These are phyloP conservation scores for Polyodon spathula DNA, from an alignment of 2,113 vertebrate species.

Conservation along the genomic window DNA sequence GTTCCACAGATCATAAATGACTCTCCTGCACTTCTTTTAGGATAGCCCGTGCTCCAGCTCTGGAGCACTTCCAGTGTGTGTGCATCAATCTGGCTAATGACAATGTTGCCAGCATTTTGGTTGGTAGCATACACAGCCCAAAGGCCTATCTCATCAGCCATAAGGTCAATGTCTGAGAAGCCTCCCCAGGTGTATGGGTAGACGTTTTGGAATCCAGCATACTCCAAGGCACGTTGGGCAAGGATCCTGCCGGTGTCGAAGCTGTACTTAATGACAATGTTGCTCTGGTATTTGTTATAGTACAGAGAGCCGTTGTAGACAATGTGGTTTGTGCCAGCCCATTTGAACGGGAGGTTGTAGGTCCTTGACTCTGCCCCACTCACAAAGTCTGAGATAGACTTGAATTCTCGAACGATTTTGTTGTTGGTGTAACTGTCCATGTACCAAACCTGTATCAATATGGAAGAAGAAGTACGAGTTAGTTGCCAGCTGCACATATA, in stretches of 20 bases:
- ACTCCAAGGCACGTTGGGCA: constrained; percentile 84
- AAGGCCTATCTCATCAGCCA: constrained; percentile 93
- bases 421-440: constrained; percentile 97
- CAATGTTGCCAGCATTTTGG: constrained; percentile 94
- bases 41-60: constrained; percentile 94
- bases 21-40: constrained; percentile 92
- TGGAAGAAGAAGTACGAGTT: background rate
- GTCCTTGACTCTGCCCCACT: constrained; percentile 86
- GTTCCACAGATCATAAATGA: constrained; percentile 98
- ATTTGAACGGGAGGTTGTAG: constrained; percentile 94
- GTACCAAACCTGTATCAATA: constrained; percentile 80
- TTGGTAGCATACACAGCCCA: constrained; percentile 97
- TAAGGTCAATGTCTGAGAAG: constrained; percentile 92
- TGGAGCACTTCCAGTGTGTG: constrained; percentile 83
- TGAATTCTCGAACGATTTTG: constrained; percentile 94
- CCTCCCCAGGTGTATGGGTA: constrained; percentile 97
- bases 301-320: constrained; percentile 95
- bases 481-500: background rate
- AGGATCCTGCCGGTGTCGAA: constrained; percentile 81
- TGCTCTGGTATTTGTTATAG: constrained; percentile 98
- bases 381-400: constrained; percentile 82
- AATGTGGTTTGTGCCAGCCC: constrained; percentile 95
- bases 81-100: constrained; percentile 84
- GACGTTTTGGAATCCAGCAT: constrained; percentile 93
- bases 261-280: constrained; percentile 95